A percentile compares a stretch with the other conserved stretches of the same genome.
phyloP scores from a whole-genome alignment of 92 coral and sea anemone genomes.

The Zoanthus sansibaricus region DNA sequence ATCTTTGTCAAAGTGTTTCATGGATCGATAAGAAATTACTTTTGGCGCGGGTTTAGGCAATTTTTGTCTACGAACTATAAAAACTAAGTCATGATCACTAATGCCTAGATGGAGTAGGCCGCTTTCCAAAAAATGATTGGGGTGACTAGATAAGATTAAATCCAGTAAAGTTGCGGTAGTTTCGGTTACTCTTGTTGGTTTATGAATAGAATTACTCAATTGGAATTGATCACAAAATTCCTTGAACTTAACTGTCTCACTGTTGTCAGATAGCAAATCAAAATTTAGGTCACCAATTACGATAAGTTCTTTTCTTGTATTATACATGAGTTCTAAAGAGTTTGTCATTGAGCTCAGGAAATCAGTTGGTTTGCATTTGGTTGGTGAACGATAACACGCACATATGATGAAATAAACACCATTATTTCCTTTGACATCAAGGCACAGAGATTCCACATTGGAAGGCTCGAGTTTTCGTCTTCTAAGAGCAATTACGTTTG shows the following conservation, averaged over 20 bases:
- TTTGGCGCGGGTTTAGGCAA: conserved; percentile 55
- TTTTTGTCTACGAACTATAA: conserved; percentile 61
- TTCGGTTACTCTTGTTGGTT: conserved; percentile 69
- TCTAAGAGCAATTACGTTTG: conserved; percentile 30
- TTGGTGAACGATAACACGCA: conserved; percentile 67
- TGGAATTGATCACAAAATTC: conserved; percentile 59
- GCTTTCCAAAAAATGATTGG: conserved; percentile 60
- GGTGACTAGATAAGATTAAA: conserved; percentile 65
- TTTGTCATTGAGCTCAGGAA: conserved; percentile 51
- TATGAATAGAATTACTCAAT: conserved; percentile 45
- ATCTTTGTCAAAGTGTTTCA: background rate
- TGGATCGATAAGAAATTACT: background rate
- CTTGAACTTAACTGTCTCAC: background rate
- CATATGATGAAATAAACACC: conserved; percentile 62
- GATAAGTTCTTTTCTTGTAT: background rate
- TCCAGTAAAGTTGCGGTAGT: conserved; percentile 53
- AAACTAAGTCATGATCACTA: conserved; percentile 62
- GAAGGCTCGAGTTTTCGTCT: conserved; percentile 56
- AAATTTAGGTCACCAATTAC: conserved; percentile 12
- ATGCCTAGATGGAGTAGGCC: conserved; percentile 72
- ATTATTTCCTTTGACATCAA: conserved; percentile 49
- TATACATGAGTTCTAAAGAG: conserved; percentile 44
- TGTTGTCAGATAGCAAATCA: background rate
- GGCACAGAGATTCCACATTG: conserved; percentile 55
- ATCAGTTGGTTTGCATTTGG: conserved; percentile 56